Evolutionary conservation across 2,797 vertebrate genomes (phyloP).

Genomic region (Danio aesculapii): DNA sequence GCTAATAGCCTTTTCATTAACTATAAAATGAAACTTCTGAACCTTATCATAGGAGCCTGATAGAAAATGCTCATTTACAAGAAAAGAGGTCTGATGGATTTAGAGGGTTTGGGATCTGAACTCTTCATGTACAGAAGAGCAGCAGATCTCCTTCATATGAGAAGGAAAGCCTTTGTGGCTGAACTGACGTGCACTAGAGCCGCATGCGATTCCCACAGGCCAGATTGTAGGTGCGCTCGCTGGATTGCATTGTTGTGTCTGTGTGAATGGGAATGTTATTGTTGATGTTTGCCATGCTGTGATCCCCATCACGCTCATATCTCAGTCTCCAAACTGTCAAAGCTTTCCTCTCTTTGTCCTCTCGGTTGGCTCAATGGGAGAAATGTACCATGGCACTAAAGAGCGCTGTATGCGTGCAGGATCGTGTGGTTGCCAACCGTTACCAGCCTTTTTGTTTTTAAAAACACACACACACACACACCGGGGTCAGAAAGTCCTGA

Average conservation of each 20-base stretch:
- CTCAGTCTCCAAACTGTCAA: slow-evolving; percentile 58
- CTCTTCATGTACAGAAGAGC: not conserved
- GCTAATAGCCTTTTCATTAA: too few species aligned
- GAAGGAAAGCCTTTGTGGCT: slow-evolving; percentile 16
- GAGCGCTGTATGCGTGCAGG: not conserved
- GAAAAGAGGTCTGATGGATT: too few species aligned
- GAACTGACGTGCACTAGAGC: slow-evolving; percentile 6
- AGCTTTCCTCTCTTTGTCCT: slow-evolving; percentile 69
- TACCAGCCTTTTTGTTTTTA: slow-evolving; percentile 38
- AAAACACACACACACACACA: not conserved
- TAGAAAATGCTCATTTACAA: too few species aligned
- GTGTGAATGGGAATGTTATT: slow-evolving; percentile 36
- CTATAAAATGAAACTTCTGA: too few species aligned
- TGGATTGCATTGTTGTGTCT: slow-evolving; percentile 37
- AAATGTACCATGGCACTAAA: not conserved
- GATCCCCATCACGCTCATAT: slow-evolving; percentile 56
- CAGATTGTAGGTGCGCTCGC: slow-evolving; percentile 5
- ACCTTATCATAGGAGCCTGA: too few species aligned
- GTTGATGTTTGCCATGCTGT: slow-evolving; percentile 48
- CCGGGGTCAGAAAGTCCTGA: slow-evolving; percentile 14
- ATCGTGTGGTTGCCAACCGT: slow-evolving; percentile 10
- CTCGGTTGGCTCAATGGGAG: slow-evolving; percentile 6
- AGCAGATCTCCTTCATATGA: not conserved
- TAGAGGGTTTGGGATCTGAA: too few species aligned
- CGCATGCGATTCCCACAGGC: slow-evolving; percentile 22